Conservation (phyloP, 2,888 invertebrate species). For the Ophioninae sp. region DNA sequence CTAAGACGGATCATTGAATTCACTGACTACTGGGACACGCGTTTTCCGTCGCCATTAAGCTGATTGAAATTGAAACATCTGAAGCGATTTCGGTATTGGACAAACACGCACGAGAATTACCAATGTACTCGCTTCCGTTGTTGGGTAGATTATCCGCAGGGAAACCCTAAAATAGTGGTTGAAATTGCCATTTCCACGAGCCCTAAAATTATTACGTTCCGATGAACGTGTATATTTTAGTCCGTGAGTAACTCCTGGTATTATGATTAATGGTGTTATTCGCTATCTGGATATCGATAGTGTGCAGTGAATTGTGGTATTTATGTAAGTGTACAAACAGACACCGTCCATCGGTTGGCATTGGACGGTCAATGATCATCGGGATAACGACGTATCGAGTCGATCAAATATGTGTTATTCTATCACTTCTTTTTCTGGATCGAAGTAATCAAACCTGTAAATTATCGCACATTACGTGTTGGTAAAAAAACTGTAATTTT, state of each 20-base stretch:
- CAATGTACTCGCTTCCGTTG: background rate
- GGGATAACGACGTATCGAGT: slow-evolving; percentile 13
- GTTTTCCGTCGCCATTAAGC: background rate
- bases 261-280: slow-evolving; percentile 53
- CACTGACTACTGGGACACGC: background rate
- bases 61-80: background rate
- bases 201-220: background rate
- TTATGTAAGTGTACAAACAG: background rate
- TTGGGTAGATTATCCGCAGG: background rate
- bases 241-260: slow-evolving; percentile 13
- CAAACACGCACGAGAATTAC: background rate
- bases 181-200: background rate
- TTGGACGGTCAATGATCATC: slow-evolving; percentile 15
- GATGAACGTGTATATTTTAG: background rate
- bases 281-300: slow-evolving; percentile 14
- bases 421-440: no score
- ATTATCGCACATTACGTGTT: no score
- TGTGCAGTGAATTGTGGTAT: slow-evolving; percentile 2
- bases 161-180: background rate
- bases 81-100: background rate
- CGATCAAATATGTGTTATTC: background rate
- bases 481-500: no score
- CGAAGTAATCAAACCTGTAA: no score
- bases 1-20: background rate
- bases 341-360: background rate